Evolutionary conservation across 2,797 vertebrate genomes (phyloP).

Genomic region (Selene dorsalis): DNA sequence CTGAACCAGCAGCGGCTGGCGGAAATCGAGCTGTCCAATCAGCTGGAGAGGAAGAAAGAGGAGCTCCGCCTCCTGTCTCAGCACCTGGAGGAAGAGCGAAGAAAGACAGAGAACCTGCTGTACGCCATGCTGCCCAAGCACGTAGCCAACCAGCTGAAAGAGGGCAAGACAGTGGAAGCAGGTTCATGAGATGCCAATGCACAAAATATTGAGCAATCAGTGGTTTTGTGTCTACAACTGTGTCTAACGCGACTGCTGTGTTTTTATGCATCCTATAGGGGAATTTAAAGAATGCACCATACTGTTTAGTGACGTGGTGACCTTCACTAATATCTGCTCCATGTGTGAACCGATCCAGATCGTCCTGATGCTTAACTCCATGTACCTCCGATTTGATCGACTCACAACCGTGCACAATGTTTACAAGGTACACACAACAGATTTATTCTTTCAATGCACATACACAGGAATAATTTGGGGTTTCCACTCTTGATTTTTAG

Average conservation of each 20-base stretch:
- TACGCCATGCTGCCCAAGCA: conserved; percentile 89
- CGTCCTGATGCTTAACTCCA: conserved; percentile 86
- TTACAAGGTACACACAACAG: conserved; percentile 81
- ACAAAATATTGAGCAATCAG: background rate
- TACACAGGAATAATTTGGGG: background rate
- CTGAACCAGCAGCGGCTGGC: conserved; percentile 87
- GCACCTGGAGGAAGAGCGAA: conserved; percentile 86
- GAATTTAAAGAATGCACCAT: conserved; percentile 88
- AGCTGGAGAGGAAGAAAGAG: conserved; percentile 88
- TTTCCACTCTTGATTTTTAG: background rate
- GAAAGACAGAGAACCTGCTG: conserved; percentile 86
- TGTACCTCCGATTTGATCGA: conserved; percentile 87
- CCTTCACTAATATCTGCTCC: conserved; percentile 87
- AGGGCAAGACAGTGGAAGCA: conserved; percentile 87
- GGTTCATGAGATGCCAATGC: conserved; percentile 72
- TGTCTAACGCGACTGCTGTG: background rate
- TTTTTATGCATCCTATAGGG: conserved; percentile 41
- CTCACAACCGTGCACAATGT: conserved; percentile 87
- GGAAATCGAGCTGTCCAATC: conserved; percentile 87
- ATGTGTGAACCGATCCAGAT: conserved; percentile 88
- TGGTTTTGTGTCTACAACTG: background rate
- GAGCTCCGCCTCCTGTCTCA: conserved; percentile 83
- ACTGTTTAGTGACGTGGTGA: conserved; percentile 88
- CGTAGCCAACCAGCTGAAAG: conserved; percentile 87
- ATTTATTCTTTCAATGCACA: background rate